Evolutionary conservation across 2,888 invertebrate species (phyloP).

Genomic region (Syritta pipiens): DNA sequence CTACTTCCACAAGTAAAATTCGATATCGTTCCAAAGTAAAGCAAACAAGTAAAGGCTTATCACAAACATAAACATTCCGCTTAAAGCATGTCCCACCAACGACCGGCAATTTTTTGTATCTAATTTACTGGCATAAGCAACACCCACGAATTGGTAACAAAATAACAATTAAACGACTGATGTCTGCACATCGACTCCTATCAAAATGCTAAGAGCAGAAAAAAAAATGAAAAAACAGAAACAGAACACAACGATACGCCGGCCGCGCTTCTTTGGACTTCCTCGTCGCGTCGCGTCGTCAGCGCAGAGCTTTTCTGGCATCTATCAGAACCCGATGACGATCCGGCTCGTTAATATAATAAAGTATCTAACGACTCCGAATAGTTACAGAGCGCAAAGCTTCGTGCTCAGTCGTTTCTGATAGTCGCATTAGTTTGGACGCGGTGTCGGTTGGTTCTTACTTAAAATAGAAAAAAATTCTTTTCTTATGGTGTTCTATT

Average conservation of each 20-base stretch:
- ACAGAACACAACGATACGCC: background rate
- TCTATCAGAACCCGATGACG: conserved; percentile 26
- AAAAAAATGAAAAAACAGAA: too few species aligned
- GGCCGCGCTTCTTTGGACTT: background rate
- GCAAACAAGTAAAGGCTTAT: conserved; percentile 35
- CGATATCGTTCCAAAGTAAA: conserved; percentile 3
- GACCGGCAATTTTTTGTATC: background rate
- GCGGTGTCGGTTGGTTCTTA: background rate
- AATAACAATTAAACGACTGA: too few species aligned
- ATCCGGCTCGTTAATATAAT: conserved; percentile 37
- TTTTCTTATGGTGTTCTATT: background rate
- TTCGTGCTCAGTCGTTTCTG: conserved; percentile 56
- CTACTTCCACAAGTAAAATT: too few species aligned
- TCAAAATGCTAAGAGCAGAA: too few species aligned
- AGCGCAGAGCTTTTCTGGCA: conserved; percentile 51
- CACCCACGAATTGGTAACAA: too few species aligned
- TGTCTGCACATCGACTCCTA: too few species aligned
- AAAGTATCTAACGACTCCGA: conserved; percentile 46
- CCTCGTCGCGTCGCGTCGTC: background rate
- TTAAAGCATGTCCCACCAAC: background rate
- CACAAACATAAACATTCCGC: conserved; percentile 46
- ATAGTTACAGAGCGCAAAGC: conserved; percentile 39
- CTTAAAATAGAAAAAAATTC: background rate
- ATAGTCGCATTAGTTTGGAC: conserved; percentile 44
- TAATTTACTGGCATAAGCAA: too few species aligned